phyloP scores from a whole-genome alignment of 2,888 invertebrate genomes.

The Iphiclides podalirius region DNA sequence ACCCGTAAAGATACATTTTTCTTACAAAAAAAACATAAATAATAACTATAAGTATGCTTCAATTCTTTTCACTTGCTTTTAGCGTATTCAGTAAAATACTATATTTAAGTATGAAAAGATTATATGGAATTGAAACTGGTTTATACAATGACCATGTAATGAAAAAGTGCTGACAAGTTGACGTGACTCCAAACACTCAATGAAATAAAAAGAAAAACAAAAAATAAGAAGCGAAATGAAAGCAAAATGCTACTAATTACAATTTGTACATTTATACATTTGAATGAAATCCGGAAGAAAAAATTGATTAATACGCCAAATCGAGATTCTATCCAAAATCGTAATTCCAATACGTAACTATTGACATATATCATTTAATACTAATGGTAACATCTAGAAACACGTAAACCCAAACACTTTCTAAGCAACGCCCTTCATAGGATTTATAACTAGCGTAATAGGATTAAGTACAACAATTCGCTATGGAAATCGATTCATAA shows the following conservation, averaged over 20 bases:
- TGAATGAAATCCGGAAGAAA: background rate
- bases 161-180: too few relatives aligned
- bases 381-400: too few relatives aligned
- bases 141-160: too few relatives aligned
- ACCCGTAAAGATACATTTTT: slow-evolving; percentile 2
- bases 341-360: background rate
- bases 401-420: background rate
- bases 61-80: background rate
- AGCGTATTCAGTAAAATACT: too few relatives aligned
- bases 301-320: background rate
- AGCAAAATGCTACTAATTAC: slow-evolving; percentile 1
- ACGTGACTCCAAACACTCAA: too few relatives aligned
- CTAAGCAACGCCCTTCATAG: background rate
- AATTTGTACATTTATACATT: background rate
- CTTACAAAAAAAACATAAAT: background rate
- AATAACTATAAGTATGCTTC: background rate
- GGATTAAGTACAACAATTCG: slow-evolving; percentile 5
- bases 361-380: too few relatives aligned
- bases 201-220: too few relatives aligned
- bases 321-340: background rate
- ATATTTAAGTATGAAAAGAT: too few relatives aligned
- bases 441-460: background rate
- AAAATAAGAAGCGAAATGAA: slow-evolving; percentile 11
- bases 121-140: too few relatives aligned
- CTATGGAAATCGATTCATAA: slow-evolving; percentile 5